Evolutionary conservation across 2,888 invertebrate genomes (phyloP).

Genomic region (Phengaris alcon): DNA sequence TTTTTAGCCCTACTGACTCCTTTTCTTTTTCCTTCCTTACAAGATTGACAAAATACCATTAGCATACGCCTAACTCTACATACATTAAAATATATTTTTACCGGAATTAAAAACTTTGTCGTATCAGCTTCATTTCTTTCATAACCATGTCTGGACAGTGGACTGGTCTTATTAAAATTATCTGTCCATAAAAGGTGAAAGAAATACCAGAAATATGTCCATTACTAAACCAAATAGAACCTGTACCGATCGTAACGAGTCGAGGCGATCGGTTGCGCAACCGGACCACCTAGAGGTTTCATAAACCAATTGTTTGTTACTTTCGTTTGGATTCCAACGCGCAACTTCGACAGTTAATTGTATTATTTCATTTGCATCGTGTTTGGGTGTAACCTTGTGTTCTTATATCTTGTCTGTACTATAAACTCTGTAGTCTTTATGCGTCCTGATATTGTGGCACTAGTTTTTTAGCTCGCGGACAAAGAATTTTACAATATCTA

Average conservation of each 20-base stretch:
- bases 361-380: not conserved
- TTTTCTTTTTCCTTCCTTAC: too few species aligned
- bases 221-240: constrained; percentile 50
- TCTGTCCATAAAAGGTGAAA: constrained; percentile 15
- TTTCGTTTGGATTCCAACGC: constrained; percentile 55
- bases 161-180: constrained; percentile 17
- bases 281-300: constrained; percentile 61
- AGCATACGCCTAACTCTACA: not conserved
- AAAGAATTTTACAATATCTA: too few species aligned
- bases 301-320: constrained; percentile 74
- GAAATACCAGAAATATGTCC: constrained; percentile 21
- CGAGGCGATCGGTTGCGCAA: constrained; percentile 61
- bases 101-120: not conserved
- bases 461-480: too few species aligned
- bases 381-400: not conserved
- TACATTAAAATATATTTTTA: not conserved
- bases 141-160: not conserved
- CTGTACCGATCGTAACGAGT: constrained; percentile 29
- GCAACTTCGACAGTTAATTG: constrained; percentile 14
- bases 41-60: too few species aligned
- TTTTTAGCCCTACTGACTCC: too few species aligned
- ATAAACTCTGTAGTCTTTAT: not conserved
- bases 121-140: not conserved
- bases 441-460: not conserved
- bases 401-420: not conserved